Evolutionary conservation across 1,140 invertebrate genomes (phyloP), one percentile per base, ranked within the genome.

Genomic region (Melipona quadrifasciata): DNA sequence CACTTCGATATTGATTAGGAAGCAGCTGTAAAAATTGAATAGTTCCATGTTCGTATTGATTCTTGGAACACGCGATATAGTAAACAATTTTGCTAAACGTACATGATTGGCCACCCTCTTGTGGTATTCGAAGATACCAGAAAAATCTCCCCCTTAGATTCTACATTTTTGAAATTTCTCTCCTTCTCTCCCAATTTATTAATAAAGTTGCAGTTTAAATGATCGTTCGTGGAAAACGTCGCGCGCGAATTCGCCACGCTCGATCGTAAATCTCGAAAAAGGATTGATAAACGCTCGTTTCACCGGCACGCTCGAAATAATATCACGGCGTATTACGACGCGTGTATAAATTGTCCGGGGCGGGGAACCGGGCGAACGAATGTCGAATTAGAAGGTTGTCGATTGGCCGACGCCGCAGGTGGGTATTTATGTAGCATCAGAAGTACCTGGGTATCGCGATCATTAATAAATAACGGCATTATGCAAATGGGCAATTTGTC

Each of bases 401-500:
- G 83, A 89, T 84, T 83, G 86, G 73, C 34, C 75, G 67, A 76
- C 75, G 81, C 86, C 82, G 89, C 86, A 86, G 89, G 88, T 84
- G 88, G 81, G 80, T 88, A 90, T 87, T 89, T 87, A 89, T 82
- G 83, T 82, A 74, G 74, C 83, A 71, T 85, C 82, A 68, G 65
- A 79, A 84, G 85, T 88, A 80, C 71, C 86, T 70, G 39, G 39
- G 87, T 87, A 87, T 84, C 84, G 76, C 81, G 34, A 84, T 90
- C 89, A 86, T 92, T 93, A 92, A 93, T 92, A 93, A 93, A 92
- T 93, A 93, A 93, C 90, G 81, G 88, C 90, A 93, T 93, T 92
- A 93, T 93, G 91, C 90, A 93, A 93, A 93, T 92, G 90, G 88
- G 86, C 91, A 93, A 93, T 93, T 93, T 92, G 92, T 93, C 92